These are phyloP conservation scores for Hypothenemus hampei DNA, from an alignment of 1,140 invertebrate species.

Conservation along the genomic window DNA sequence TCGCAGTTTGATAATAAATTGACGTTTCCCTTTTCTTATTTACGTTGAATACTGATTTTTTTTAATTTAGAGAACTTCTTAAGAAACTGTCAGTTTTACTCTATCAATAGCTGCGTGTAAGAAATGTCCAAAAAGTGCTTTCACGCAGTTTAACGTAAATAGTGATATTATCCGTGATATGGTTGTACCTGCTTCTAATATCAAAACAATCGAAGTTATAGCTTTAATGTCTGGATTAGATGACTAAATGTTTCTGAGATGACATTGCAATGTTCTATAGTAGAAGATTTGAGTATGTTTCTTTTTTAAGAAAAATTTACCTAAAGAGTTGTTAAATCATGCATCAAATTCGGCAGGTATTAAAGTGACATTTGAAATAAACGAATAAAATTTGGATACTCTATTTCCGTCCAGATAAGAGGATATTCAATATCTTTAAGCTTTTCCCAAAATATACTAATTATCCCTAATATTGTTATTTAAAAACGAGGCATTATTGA, in stretches of 20 bases:
- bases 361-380: constrained; percentile 82
- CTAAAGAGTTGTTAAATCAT: constrained; percentile 81
- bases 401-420: constrained; percentile 78
- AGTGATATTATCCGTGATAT: constrained; percentile 79
- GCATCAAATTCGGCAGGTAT: constrained; percentile 95
- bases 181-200: constrained; percentile 91
- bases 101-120: constrained; percentile 48
- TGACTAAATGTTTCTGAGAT: constrained; percentile 84
- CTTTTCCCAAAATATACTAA: constrained; percentile 55
- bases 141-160: constrained; percentile 79
- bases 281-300: neutral
- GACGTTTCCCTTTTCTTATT: constrained; percentile 9
- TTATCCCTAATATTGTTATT: too few species aligned
- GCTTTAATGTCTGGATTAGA: constrained; percentile 80
- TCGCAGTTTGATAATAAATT: neutral
- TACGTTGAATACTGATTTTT: constrained; percentile 31
- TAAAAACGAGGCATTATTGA: constrained; percentile 56
- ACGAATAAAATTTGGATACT: constrained; percentile 89
- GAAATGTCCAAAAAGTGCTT: constrained; percentile 81
- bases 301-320: constrained; percentile 40
- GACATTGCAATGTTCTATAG: constrained; percentile 64
- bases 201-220: constrained; percentile 76
- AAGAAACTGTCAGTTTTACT: constrained; percentile 21
- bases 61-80: constrained; percentile 32
- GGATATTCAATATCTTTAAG: constrained; percentile 90